These are phyloP conservation scores for Aphidius ervi DNA, from an alignment of 1,140 invertebrate genomes.

Conservation along the genomic window DNA sequence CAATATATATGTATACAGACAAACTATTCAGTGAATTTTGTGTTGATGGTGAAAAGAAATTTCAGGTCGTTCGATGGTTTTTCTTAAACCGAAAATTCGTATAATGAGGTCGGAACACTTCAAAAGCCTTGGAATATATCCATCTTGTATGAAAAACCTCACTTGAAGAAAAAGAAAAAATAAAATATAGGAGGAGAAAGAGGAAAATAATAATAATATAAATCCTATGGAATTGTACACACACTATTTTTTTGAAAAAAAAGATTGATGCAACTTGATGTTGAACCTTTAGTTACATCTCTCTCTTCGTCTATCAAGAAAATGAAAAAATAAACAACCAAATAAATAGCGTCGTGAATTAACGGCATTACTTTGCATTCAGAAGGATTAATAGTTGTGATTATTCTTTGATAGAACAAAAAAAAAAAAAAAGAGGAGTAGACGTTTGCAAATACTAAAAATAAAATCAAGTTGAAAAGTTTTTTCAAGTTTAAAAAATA, in stretches of 20 bases:
- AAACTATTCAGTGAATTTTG: not conserved
- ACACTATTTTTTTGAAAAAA: not conserved
- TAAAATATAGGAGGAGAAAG: too few relatives aligned
- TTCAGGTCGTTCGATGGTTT: too few relatives aligned
- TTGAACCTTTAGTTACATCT: not conserved
- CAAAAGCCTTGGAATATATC: not conserved
- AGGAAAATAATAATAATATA: too few relatives aligned
- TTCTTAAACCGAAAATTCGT: not conserved
- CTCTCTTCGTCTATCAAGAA: not conserved
- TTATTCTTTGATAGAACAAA: not conserved
- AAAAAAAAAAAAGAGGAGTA: not conserved
- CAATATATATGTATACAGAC: not conserved
- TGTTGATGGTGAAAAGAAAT: too few relatives aligned
- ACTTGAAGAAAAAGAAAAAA: too few relatives aligned
- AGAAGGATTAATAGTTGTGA: slow-evolving; percentile 3
- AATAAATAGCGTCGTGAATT: not conserved
- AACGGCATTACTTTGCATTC: slow-evolving; percentile 9
- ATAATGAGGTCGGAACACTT: slow-evolving; percentile 10
- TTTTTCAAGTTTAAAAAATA: not conserved
- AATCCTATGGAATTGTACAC: not conserved
- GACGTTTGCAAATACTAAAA: slow-evolving; percentile 1
- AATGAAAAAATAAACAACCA: not conserved
- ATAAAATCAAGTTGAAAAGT: not conserved
- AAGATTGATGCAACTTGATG: slow-evolving; percentile 5
- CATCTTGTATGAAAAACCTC: not conserved